phyloP scores from a whole-genome alignment of 2,888 invertebrate genomes.

The Volucella inflata region DNA sequence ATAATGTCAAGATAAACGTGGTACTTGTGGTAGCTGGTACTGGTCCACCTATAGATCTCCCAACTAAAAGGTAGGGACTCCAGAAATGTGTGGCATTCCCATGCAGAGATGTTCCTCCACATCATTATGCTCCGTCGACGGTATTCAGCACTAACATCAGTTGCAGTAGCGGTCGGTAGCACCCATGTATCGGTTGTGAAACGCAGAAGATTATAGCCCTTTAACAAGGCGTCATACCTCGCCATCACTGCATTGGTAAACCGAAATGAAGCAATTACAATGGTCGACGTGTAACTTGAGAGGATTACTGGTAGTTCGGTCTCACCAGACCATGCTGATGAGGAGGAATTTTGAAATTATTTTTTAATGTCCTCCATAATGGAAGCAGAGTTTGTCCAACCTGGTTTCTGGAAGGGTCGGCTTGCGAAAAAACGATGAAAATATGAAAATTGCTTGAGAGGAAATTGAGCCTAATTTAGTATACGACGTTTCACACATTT shows the following conservation, averaged over 20 bases:
- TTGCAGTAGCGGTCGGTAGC: too few species aligned
- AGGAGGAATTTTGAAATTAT: constrained; percentile 58
- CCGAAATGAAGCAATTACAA: constrained; percentile 69
- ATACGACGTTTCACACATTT: constrained; percentile 53
- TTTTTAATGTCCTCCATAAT: constrained; percentile 63
- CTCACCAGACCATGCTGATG: constrained; percentile 2
- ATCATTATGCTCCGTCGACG: constrained; percentile 13
- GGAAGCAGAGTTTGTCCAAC: constrained; percentile 1
- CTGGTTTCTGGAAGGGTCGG: neutral
- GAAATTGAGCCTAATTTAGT: constrained; percentile 65
- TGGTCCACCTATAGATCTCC: neutral
- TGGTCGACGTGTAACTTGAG: constrained; percentile 39
- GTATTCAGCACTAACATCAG: neutral
- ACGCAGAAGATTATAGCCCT: constrained; percentile 38
- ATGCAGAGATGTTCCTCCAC: constrained; percentile 23
- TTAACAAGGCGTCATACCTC: constrained; percentile 53
- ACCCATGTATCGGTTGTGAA: neutral
- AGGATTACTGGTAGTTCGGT: constrained; percentile 38
- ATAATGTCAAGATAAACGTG: constrained; percentile 50
- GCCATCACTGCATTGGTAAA: neutral
- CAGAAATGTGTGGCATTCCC: constrained; percentile 41
- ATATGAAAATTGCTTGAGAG: constrained; percentile 21
- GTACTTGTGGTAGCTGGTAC: neutral
- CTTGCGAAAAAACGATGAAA: neutral
- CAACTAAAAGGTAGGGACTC: neutral